Evolutionary conservation across 2,797 vertebrate genomes (phyloP).

Genomic region (Betta splendens): DNA sequence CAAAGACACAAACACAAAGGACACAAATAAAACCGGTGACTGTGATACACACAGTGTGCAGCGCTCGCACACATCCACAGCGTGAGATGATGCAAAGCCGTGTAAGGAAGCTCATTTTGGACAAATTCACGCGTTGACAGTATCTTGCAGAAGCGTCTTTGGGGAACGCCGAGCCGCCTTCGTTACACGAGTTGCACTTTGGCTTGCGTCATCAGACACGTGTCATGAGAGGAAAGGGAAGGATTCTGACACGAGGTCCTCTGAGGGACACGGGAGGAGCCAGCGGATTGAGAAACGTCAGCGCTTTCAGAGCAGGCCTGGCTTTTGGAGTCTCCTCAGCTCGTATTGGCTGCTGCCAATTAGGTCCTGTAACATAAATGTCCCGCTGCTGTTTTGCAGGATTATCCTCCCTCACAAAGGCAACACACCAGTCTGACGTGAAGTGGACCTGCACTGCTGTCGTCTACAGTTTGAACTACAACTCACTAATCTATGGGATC

Average conservation of each 20-base stretch:
- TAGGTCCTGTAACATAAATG: too few relatives aligned
- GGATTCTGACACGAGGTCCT: neutral
- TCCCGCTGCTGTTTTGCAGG: neutral
- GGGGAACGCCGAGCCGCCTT: neutral
- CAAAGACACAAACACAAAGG: slow-evolving; percentile 73
- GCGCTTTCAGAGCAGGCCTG: neutral
- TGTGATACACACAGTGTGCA: slow-evolving; percentile 63
- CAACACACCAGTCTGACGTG: too few relatives aligned
- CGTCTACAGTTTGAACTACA: too few relatives aligned
- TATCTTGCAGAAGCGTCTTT: slow-evolving; percentile 24
- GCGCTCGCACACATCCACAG: slow-evolving; percentile 10
- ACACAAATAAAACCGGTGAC: slow-evolving; percentile 74
- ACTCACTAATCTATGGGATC: too few relatives aligned
- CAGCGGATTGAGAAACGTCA: neutral
- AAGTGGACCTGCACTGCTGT: too few relatives aligned
- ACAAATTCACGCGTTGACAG: slow-evolving; percentile 16
- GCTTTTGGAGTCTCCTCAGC: too few relatives aligned
- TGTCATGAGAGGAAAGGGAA: neutral
- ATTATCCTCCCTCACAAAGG: too few relatives aligned
- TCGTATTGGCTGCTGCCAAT: too few relatives aligned
- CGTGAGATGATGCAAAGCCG: slow-evolving; percentile 53
- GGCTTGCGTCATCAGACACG: slow-evolving; percentile 46
- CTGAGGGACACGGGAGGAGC: neutral
- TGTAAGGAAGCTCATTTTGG: slow-evolving; percentile 40
- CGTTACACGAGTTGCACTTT: slow-evolving; percentile 16